Evolutionary conservation across 1,140 invertebrate genomes (phyloP), one percentile per base, ranked within the genome.

Genomic region (Chymomyza costata): DNA sequence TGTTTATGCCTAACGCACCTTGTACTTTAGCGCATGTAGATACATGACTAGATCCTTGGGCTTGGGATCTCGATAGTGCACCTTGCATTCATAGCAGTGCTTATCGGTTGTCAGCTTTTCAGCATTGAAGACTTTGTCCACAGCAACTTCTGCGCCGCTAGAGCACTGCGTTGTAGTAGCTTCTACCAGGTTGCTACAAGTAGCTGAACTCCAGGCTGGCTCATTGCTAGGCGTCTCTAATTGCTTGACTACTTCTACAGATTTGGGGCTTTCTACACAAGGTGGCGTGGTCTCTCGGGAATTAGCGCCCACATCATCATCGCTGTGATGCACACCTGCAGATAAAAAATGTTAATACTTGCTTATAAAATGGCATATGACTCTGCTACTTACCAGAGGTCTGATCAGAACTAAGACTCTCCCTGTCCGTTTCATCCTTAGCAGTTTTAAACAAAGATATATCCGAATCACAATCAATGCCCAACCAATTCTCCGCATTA

Each of bases 31-130:
- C 11, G 96, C 96, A 86, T 98, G 97, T 10, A 99, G 89, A 86
- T 96, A 98, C 94, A 99, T 97, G 50, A 97, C 92, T 11, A 98
- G 88, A 84, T 98, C 94, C 55, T 92, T 91, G 0, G 95, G 93
- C 50, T 93, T 92, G 0, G 97, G 96, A 86, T 99, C 96, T 49
- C 93, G 88, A 87, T 95, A 97, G 43, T 94, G 89, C 8, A 95
- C 92, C 85, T 94, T 94, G 86, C 97, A 98, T 85, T 97, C 94
- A 84, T 94, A 93, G 87, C 97, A 99, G 80, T 96, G 92, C 2
- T 92, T 90, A 81, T 97, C 95, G 2, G 91, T 87, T 0, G 91
- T 91, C 85, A 95, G 90, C 85, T 93, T 93, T 19, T 92, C 89
- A n/a, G 90, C 87, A 59, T 92, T 89, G 78, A 92, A 94, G 8